These are phyloP conservation scores for Ispidina picta DNA, from an alignment of 2,797 vertebrate species.

Conservation along the genomic window DNA sequence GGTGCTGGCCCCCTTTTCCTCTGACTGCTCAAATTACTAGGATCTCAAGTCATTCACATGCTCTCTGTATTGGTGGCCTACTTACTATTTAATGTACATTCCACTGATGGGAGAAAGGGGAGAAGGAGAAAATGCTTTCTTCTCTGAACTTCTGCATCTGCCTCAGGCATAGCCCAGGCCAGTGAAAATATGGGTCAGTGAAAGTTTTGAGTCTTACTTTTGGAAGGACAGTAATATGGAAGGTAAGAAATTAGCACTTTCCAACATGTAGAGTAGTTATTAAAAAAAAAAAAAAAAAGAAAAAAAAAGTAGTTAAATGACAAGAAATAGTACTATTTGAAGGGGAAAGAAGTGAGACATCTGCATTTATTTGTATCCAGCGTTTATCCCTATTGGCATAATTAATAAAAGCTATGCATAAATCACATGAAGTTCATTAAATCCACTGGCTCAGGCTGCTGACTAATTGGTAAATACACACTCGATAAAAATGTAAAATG, in stretches of 20 bases:
- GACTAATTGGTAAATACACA: slow-evolving; percentile 77
- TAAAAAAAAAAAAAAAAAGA: background rate
- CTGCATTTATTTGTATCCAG: slow-evolving; percentile 71
- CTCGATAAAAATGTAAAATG: slow-evolving; percentile 60
- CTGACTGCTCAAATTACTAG: slow-evolving; percentile 52
- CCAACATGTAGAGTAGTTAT: background rate
- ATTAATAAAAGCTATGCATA: slow-evolving; percentile 77
- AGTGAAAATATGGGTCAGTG: background rate
- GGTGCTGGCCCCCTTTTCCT: slow-evolving; percentile 54
- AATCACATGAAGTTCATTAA: slow-evolving; percentile 78
- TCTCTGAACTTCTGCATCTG: background rate
- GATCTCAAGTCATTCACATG: slow-evolving; percentile 38
- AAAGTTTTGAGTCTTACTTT: slow-evolving; percentile 7
- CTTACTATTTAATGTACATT: slow-evolving; percentile 44
- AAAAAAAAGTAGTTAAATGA: background rate
- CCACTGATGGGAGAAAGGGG: slow-evolving; percentile 10
- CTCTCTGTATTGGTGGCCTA: slow-evolving; percentile 52
- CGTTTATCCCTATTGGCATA: slow-evolving; percentile 73
- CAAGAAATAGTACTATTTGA: slow-evolving; percentile 33
- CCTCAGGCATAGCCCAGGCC: background rate
- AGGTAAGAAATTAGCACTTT: slow-evolving; percentile 12
- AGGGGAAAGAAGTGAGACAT: slow-evolving; percentile 56
- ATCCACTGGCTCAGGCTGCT: slow-evolving; percentile 68
- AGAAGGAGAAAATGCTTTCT: slow-evolving; percentile 32
- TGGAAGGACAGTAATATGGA: background rate